phyloP scores from a whole-genome alignment of 2,888 invertebrate genomes.

The Morinoia aosen region DNA sequence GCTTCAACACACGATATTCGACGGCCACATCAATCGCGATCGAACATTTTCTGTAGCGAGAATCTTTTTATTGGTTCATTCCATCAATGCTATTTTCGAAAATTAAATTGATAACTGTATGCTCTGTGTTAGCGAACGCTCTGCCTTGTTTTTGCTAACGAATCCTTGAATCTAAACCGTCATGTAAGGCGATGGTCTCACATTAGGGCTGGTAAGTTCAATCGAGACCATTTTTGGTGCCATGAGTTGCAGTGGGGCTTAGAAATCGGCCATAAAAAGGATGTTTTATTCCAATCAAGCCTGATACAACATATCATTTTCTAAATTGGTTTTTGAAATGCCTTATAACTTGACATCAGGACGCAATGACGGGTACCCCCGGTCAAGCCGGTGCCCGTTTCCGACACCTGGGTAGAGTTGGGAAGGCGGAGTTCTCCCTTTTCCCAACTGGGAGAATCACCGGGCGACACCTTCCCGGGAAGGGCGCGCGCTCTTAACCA shows the following conservation, averaged over 20 bases:
- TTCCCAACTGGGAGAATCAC: no score
- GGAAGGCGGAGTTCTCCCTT: no score
- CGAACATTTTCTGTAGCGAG: not conserved
- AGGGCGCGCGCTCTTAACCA: no score
- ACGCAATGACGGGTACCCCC: no score
- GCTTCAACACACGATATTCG: not conserved
- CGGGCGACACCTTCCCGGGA: no score
- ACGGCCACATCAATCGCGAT: not conserved
- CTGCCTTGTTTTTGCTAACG: not conserved
- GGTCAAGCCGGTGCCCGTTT: no score
- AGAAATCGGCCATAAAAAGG: not conserved
- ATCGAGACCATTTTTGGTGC: no score
- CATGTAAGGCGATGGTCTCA: not conserved
- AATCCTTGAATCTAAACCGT: not conserved
- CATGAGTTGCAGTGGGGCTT: not conserved
- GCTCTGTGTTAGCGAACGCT: not conserved
- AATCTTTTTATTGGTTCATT: not conserved
- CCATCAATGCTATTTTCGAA: not conserved
- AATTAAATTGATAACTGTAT: not conserved
- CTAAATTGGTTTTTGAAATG: no score
- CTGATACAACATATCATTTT: no score
- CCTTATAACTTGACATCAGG: no score
- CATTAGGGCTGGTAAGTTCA: not conserved
- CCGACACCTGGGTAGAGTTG: no score
- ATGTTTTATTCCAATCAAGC: no score